These are phyloP conservation scores for Daboia siamensis DNA, from an alignment of 2,113 vertebrate genomes.

Conservation along the genomic window DNA sequence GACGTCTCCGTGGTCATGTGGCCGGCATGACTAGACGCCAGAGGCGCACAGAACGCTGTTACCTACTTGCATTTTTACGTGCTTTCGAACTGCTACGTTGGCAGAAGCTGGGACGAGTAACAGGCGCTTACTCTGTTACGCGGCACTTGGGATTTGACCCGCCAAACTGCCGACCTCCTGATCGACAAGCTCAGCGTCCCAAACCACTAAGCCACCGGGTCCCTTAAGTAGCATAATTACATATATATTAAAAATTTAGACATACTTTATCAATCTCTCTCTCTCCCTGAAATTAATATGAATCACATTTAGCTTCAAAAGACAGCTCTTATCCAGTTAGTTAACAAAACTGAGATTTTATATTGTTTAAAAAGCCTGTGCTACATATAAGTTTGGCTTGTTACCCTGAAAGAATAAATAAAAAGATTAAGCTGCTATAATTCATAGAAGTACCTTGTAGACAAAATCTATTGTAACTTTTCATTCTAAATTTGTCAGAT, in stretches of 20 bases:
- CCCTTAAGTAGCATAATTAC: not conserved
- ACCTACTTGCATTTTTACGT: too few relatives aligned
- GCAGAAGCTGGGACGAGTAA: too few relatives aligned
- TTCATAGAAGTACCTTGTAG: not conserved
- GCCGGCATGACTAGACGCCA: too few relatives aligned
- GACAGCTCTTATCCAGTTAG: not conserved
- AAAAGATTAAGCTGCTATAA: not conserved
- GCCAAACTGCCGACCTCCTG: too few relatives aligned
- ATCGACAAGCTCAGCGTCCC: too few relatives aligned
- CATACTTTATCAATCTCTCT: not conserved
- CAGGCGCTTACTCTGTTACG: too few relatives aligned
- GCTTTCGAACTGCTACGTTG: too few relatives aligned
- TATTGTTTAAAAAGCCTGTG: not conserved
- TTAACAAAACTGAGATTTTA: not conserved
- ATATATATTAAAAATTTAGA: not conserved
- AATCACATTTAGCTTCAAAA: not conserved
- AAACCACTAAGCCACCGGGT: too few relatives aligned
- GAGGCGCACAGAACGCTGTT: too few relatives aligned
- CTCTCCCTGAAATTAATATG: not conserved
- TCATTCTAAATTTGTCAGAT: not conserved
- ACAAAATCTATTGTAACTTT: not conserved
- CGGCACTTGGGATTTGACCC: too few relatives aligned
- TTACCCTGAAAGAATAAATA: not conserved
- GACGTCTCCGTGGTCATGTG: too few relatives aligned
- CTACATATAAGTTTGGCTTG: not conserved